Base-by-base conservation (phyloP, 2,888 invertebrate genomes). In the Eueremaeus valkanovi region DNA sequence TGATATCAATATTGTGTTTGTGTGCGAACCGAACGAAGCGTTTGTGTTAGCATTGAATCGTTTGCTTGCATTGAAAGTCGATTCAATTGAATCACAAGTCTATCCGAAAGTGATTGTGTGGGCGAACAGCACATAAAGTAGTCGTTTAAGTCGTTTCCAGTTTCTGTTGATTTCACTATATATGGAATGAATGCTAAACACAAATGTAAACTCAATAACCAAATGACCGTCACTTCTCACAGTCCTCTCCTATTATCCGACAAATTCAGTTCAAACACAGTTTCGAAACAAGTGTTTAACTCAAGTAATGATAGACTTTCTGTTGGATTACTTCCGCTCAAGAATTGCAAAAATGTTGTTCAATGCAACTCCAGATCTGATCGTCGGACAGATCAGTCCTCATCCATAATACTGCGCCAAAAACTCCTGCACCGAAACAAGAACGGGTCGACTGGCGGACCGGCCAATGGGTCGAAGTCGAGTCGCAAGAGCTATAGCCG, bases 151-250 rank as follows among this genome's bases (percentile, higher is more conserved):
- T 24, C 29, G 27, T 13, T 27, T 55, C 27, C 8, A 58, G 27
- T 36, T 36, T 66, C 36, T 66, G n/a, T 45, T 16, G 16, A 55
- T 70, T 70, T 70, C 5, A 21, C 70, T 70, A 42, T 70, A 70
- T 70, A 70, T 70, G 70, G 70, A 70, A 70, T 70, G 70, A 70
- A 70, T 70, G 27, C 70, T 13, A 70, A 70, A 70, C 21, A 16
- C 1, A 70, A 70, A 70, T 45, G 24, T 24, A 70, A 70, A 70
- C 8, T 6, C 9, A 70, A 70, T 70, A 11, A 40, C n/a, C 70
- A 70, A 70, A 70, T 70, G 70, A 70, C 70, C 40, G 70, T 70
- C 70, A 45, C 24, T 40, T 70, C 63, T 13, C 36, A 33, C 63
- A 66, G 21, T 36, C 45, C 27, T 42, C 21, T 42, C 27, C 21